phyloP scores from a whole-genome alignment of 1,140 invertebrate species.

The Antheraea mylitta region DNA sequence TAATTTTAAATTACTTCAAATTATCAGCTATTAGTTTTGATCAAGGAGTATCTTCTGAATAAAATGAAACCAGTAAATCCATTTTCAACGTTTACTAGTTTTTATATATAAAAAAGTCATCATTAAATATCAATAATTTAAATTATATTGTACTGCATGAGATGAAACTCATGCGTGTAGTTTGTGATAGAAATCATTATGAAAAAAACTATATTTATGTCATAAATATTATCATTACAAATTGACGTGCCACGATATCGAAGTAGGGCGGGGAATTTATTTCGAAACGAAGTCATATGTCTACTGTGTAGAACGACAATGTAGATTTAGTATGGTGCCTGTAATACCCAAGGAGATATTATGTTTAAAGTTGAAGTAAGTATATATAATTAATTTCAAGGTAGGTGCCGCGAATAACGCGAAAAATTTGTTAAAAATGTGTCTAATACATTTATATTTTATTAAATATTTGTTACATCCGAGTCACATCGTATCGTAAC shows the following conservation, averaged over 20 bases:
- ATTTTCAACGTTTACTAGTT: neutral
- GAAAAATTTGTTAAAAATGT: neutral
- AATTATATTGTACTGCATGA: no score
- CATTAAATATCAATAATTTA: no score
- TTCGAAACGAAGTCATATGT: conserved; percentile 76
- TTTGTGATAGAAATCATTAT: conserved; percentile 18
- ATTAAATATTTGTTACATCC: neutral
- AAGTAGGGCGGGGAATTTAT: conserved; percentile 58
- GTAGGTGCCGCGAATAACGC: neutral
- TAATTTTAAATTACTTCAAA: neutral
- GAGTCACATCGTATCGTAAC: conserved; percentile 15
- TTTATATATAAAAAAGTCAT: no score
- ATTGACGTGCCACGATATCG: conserved; percentile 30
- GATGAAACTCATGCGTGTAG: no score
- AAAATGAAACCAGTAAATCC: neutral
- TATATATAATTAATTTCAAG: neutral
- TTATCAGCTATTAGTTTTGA: neutral
- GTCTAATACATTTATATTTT: conserved; percentile 1
- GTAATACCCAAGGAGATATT: conserved; percentile 15
- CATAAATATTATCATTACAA: conserved; percentile 17
- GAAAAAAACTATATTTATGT: conserved; percentile 22
- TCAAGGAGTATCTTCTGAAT: neutral
- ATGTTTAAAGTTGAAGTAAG: neutral
- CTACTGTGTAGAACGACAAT: conserved; percentile 76
- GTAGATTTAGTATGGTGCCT: conserved; percentile 55